Evolutionary conservation across 2,797 vertebrate genomes (phyloP), one percentile per base, ranked within the genome.

Genomic region (Oreortyx pictus): DNA sequence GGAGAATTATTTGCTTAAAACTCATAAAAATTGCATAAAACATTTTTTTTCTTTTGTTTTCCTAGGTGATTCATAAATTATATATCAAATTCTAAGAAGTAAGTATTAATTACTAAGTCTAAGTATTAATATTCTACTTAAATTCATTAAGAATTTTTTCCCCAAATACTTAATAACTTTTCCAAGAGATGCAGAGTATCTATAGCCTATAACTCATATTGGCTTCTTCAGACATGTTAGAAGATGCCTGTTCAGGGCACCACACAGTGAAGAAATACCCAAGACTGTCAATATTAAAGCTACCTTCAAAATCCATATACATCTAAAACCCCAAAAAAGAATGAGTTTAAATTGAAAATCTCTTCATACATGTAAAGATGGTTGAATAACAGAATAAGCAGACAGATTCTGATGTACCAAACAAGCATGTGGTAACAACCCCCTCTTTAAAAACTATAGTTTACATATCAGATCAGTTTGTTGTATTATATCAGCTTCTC

Each of bases 281-380:
- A 3, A 31, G 82, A 59, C 12, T 47, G 23, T 3, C 5, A 19
- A 3, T 16, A 3, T 37, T 61, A 50, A 6, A 61, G 31, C 6
- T 3, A 27, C 14, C 22, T 87, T 50, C 33, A 75, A 46, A 27
- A 9, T 19, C 3, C 25, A 1, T 37, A 19, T 35, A 54, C 33
- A 33, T 31, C 14, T 44, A 76, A 44, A 17, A 1, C 2, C 2
- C 7, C 4, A 0, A 1, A 83, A 83, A 72, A 3, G 2, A 61
- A 19, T 37, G 2, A 31, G 8, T 74, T 89, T 74, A 59, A 64
- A 29, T 8, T 29, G 22, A 46, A 79, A 43, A 31, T 57, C 3
- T 74, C 7, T 78, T 89, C 3, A 6, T 39, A 49, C 9, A 25
- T 0, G 18, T 54, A 61, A 76, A 62, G 27, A 35, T 3, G 1